Evolutionary conservation across 2,888 invertebrate genomes (phyloP), one percentile per base, ranked within the genome.

Genomic region (Automeris io): DNA sequence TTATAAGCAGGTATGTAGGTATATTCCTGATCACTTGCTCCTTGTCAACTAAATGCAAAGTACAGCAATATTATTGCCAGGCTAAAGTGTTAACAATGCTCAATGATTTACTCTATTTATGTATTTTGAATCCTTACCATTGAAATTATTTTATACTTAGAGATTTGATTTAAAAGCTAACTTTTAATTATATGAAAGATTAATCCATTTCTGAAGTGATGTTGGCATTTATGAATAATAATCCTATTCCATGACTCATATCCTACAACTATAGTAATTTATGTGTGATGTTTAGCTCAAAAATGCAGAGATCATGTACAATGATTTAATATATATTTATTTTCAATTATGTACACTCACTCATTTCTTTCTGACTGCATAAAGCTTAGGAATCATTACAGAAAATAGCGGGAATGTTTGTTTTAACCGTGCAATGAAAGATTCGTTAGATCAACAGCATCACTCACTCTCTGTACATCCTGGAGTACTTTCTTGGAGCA

Each of bases 321-420:
- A 66, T 51, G 57, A 70, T 65, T 59, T 61, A 23, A 69, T 62
- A 61, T 64, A 70, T 72, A 71, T 54, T 53, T 68, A 67, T 66
- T 66, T 50, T 62, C 62, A 65, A 62, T 50, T 72, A 77, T 80
- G 66, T 79, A 82, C 80, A 79, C 53, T 62, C 58, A 57, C 64
- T 59, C 61, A 48, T 57, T 54, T 56, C 62, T n/a, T 56, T 56
- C 52, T 51, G 70, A 69, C 66, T 70, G 64, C 73, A 73, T 70
- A 77, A 76, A 76, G 76, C 79, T 77, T 71, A 73, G 67, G 70
- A 77, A 73, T 72, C 64, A 71, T 58, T 58, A 65, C 61, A 60
- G 61, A 62, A 54, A 53, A 69, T 66, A 61, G 63, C 58, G 57
- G 72, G 66, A 73, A 70, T 70, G 75, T 58, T 43, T n/a, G 43